Conservation (phyloP, 2,797 vertebrate species). For the Dallia pectoralis region DNA sequence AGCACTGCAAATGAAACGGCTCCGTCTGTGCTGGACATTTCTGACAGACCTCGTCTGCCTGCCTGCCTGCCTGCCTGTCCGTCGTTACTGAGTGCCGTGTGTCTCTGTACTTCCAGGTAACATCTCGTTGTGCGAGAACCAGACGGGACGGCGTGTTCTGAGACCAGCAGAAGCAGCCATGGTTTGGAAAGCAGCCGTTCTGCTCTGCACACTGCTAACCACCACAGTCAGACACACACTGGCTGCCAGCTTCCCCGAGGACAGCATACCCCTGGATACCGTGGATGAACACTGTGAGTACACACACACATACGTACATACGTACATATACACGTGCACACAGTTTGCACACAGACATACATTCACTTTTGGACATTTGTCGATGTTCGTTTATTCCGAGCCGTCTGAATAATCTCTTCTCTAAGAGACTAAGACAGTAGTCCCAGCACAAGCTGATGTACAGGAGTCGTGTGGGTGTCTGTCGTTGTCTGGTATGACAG, state of each 20-base stretch:
- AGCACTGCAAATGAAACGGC: too few relatives aligned
- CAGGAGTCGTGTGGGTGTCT: background rate
- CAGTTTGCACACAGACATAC: background rate
- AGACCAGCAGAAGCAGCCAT: conserved; percentile 80
- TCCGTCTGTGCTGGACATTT: background rate
- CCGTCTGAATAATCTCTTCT: too few relatives aligned
- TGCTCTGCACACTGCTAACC: conserved; percentile 75
- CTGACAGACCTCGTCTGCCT: conserved; percentile 14
- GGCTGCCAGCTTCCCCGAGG: conserved; percentile 94
- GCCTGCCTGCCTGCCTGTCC: background rate
- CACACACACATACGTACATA: background rate
- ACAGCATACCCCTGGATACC: conserved; percentile 82
- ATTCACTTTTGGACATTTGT: too few relatives aligned
- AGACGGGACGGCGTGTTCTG: conserved; percentile 61
- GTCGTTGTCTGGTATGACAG: background rate
- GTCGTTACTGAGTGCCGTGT: conserved; percentile 9
- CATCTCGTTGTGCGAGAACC: conserved; percentile 67
- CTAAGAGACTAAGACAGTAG: too few relatives aligned
- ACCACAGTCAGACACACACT: conserved; percentile 67
- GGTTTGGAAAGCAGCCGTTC: conserved; percentile 78
- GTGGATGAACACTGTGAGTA: conserved; percentile 95
- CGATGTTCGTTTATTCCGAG: too few relatives aligned
- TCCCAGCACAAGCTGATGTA: background rate
- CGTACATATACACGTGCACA: background rate
- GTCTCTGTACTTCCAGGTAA: conserved; percentile 82